These are phyloP conservation scores for Theropithecus gelada DNA, from an alignment of 2,113 vertebrate species.

Conservation along the genomic window DNA sequence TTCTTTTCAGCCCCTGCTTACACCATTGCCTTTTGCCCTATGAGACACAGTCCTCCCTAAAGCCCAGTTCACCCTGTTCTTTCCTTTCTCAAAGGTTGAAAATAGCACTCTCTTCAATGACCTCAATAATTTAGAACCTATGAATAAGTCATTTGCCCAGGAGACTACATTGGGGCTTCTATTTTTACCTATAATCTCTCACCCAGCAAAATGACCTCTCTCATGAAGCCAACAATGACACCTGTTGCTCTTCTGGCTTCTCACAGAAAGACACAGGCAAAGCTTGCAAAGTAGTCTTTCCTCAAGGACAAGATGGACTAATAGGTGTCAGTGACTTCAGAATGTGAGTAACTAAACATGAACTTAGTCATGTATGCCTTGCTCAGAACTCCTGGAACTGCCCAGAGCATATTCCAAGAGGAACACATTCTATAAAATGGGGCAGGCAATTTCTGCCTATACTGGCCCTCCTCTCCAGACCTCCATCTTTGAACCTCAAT, in stretches of 20 bases:
- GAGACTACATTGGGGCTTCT: conserved; percentile 64
- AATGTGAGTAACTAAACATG: not conserved
- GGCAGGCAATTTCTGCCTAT: not conserved
- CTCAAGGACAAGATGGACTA: not conserved
- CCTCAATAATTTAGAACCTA: conserved; percentile 79
- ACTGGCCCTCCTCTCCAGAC: not conserved
- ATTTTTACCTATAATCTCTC: conserved; percentile 78
- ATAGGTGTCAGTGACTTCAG: not conserved
- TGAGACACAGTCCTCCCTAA: conserved; percentile 18
- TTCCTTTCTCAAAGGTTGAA: conserved; percentile 70
- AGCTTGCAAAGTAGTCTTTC: not conserved
- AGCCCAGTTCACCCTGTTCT: conserved; percentile 55
- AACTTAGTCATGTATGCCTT: not conserved
- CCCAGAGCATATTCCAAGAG: not conserved
- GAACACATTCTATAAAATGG: not conserved
- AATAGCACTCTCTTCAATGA: conserved; percentile 69
- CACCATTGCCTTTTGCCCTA: not conserved
- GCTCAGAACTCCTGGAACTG: not conserved
- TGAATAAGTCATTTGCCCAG: conserved; percentile 80
- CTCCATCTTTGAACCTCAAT: not conserved
- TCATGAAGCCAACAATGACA: conserved; percentile 42
- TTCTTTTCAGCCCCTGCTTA: conserved; percentile 3
- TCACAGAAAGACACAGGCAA: not conserved
- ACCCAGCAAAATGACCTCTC: conserved; percentile 67
- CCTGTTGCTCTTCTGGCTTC: conserved; percentile 23